A percentile compares a stretch with the other conserved stretches of the same genome.
These are phyloP conservation scores for Melanotaenia parkinsoni DNA, from an alignment of 2,797 vertebrate genomes.

Conservation along the genomic window DNA sequence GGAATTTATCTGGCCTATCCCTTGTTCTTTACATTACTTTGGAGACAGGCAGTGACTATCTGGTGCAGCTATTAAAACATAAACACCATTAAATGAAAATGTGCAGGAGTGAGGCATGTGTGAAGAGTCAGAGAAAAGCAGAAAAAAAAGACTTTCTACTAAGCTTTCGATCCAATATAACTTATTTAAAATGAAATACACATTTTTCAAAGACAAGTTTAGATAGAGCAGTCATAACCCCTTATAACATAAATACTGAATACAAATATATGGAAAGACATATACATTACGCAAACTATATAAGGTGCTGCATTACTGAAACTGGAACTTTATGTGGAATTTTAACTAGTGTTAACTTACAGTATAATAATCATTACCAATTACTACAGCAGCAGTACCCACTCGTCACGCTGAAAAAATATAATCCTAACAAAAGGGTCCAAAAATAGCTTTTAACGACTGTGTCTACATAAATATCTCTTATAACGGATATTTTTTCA, in stretches of 20 bases:
- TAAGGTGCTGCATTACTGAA: not conserved
- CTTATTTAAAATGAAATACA: not conserved
- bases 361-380: too few relatives aligned
- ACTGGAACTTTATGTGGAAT: not conserved
- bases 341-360: not conserved
- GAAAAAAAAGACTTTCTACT: slow-evolving; percentile 30
- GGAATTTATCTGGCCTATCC: slow-evolving; percentile 88
- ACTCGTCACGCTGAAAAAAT: too few relatives aligned
- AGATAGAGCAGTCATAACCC: not conserved
- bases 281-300: not conserved
- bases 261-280: not conserved
- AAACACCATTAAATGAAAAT: slow-evolving; percentile 82
- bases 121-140: slow-evolving; percentile 41
- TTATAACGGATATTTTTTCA: not conserved
- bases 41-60: slow-evolving; percentile 66
- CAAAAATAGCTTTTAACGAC: not conserved
- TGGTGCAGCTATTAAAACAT: slow-evolving; percentile 81
- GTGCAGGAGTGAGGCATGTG: slow-evolving; percentile 54
- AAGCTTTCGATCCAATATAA: slow-evolving; percentile 9
- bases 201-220: not conserved
- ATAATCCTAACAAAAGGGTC: not conserved
- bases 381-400: too few relatives aligned
- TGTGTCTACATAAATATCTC: not conserved
- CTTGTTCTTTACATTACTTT: slow-evolving; percentile 79
- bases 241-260: not conserved